Conservation (phyloP, 2,113 vertebrate species). For the Amblyopsis rosae region DNA sequence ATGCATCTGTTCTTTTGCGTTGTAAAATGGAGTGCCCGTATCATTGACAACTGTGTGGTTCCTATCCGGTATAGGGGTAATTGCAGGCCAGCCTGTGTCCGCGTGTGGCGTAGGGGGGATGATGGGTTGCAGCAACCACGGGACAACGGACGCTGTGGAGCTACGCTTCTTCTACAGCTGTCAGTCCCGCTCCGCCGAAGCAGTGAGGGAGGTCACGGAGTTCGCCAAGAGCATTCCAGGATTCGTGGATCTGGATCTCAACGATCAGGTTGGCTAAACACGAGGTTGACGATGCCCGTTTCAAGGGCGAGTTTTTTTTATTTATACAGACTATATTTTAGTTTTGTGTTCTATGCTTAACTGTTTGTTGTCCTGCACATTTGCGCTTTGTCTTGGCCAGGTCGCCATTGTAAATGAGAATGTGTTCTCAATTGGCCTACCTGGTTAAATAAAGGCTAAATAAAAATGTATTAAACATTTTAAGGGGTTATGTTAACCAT, state of each 20-base stretch:
- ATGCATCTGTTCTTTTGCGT: not conserved
- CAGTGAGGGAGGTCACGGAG: conserved; percentile 94
- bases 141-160: conserved; percentile 85
- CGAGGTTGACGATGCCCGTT: not conserved
- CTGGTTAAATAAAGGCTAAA: no score
- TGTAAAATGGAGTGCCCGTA: not conserved
- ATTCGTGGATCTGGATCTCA: conserved; percentile 90
- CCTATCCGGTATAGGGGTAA: conserved; percentile 10
- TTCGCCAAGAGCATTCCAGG: conserved; percentile 98
- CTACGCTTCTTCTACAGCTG: conserved; percentile 95
- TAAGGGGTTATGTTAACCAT: no score
- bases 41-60: not conserved
- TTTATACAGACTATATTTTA: no score
- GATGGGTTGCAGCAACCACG: conserved; percentile 53
- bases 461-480: no score
- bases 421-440: no score
- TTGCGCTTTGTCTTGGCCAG: no score
- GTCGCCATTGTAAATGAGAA: no score
- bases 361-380: no score
- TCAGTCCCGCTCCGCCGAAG: conserved; percentile 94
- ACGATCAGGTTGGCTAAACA: conserved; percentile 82
- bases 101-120: conserved; percentile 38
- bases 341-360: no score
- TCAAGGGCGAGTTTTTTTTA: not conserved
- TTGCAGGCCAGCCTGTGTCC: conserved; percentile 14